Evolutionary conservation across 23 tunicate genomes (phyloP), one percentile per base, ranked within the genome.

Genomic region (Styela plicata): DNA sequence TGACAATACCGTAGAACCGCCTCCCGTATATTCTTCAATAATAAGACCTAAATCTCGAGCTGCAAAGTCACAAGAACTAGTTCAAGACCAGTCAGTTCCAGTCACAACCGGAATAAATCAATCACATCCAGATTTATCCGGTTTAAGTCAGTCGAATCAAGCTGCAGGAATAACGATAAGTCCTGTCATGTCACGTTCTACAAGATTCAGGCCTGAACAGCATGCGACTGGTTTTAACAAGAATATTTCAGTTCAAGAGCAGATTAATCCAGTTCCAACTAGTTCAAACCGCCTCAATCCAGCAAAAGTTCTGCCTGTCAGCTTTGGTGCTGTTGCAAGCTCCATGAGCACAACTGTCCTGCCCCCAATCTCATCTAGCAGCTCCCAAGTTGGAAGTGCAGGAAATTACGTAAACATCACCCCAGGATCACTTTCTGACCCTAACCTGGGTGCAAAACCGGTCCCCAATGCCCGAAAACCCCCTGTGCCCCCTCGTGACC

Each of bases 401-500:
- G 57, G 57, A 13, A 44, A 44, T 44, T 44, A 44, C 13, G 57
- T 44, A 44, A 44, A 44, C 57, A 44, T 44, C 7, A 44, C 57
- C 57, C 57, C 57, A 5, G 57, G 57, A 13, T 44, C 57, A 5
- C 7, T 44, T 44, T 44, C 57, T 44, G 57, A 44, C 57, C 57
- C 57, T 13, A 44, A 44, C 13, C 13, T 44, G 57, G 57, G 57
- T 44, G 10, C 7, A 44, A 44, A 7, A 5, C 7, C 57, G 57
- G 57, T 27, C 5, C 77, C 18, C 2, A 13, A 21, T 32, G 13
- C 37, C 77, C 37, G 16, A 22, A 71, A 71, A 5, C 77, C 77
- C 5, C 77, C 81, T 30, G 64, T 53, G 26, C 66, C 81, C 19
- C 57, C 57, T 44, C 57, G 57, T 44, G 57, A 44, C 57, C 57